These are phyloP conservation scores for Tenebrosternarchus preto DNA, from an alignment of 2,113 vertebrate species.

Conservation along the genomic window DNA sequence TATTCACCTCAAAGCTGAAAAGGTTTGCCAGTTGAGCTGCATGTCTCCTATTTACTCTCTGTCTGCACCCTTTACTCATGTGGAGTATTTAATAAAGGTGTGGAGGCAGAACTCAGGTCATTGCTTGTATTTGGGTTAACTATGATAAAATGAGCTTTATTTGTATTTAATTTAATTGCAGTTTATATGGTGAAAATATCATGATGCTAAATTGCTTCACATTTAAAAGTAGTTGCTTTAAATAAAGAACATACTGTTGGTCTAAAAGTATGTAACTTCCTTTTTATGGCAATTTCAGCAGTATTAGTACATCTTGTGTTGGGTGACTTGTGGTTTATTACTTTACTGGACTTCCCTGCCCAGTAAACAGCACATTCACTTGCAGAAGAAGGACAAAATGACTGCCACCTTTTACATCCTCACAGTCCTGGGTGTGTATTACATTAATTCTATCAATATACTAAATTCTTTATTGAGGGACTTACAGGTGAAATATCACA, in stretches of 20 bases:
- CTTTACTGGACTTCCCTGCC: not conserved
- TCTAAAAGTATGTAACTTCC: conserved; percentile 30
- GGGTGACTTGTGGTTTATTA: conserved; percentile 8
- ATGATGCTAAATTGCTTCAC: too few species aligned
- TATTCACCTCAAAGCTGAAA: too few species aligned
- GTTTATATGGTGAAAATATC: too few species aligned
- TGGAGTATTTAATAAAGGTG: too few species aligned
- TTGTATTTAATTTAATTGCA: too few species aligned
- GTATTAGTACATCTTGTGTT: conserved; percentile 36
- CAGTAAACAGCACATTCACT: conserved; percentile 9
- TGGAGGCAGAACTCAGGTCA: too few species aligned
- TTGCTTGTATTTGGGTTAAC: too few species aligned
- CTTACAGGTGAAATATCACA: not conserved
- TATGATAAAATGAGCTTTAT: too few species aligned
- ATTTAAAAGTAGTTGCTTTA: too few species aligned
- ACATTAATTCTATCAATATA: not conserved
- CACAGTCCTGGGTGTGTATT: conserved; percentile 17
- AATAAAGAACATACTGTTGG: not conserved
- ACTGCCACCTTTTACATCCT: not conserved
- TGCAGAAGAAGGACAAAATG: not conserved
- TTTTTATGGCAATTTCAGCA: not conserved
- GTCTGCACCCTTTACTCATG: too few species aligned
- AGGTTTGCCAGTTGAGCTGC: too few species aligned
- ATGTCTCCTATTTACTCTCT: too few species aligned
- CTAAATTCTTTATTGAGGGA: not conserved